Percentiles rank a stretch among this genome's conserved stretches.
Evolutionary conservation across 1,140 invertebrate species (phyloP).

Genomic region (Piezodorus guildinii): DNA sequence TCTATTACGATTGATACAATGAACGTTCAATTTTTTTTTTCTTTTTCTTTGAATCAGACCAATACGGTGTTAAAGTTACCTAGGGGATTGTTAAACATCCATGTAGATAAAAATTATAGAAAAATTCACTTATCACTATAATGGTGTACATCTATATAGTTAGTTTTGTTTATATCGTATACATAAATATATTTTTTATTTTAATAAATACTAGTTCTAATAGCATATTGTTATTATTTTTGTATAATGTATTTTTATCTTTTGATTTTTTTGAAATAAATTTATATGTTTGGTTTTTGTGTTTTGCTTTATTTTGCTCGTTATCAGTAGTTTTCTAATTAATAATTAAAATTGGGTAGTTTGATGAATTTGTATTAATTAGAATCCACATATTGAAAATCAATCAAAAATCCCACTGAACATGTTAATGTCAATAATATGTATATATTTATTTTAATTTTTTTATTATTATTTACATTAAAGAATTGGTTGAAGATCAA

Average conservation of each 20-base stretch:
- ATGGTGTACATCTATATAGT: conserved; percentile 26
- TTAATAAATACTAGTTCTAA: conserved; percentile 24
- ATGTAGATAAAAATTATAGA: conserved; percentile 24
- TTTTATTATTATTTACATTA: no score
- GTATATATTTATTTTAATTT: no score
- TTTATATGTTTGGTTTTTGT: conserved; percentile 22
- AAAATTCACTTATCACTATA: conserved; percentile 24
- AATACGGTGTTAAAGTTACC: conserved; percentile 27
- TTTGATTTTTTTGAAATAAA: conserved; percentile 28
- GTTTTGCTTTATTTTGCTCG: conserved; percentile 22
- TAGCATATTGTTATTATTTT: conserved; percentile 27
- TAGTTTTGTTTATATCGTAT: conserved; percentile 26
- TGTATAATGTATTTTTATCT: conserved; percentile 27
- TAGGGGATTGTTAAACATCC: conserved; percentile 27
- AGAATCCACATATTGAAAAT: no score
- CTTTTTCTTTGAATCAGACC: conserved; percentile 23
- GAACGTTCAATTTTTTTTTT: conserved; percentile 20
- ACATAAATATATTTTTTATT: conserved; percentile 24
- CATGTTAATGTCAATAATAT: no score
- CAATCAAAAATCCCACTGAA: no score
- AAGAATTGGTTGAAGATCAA: no score
- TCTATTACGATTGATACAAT: conserved; percentile 1
- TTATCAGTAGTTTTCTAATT: conserved; percentile 13
- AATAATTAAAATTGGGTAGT: conserved; percentile 9
- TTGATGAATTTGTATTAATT: no score